Conservation (phyloP, 2,113 vertebrate genomes). For the Eudorcas thomsonii region DNA sequence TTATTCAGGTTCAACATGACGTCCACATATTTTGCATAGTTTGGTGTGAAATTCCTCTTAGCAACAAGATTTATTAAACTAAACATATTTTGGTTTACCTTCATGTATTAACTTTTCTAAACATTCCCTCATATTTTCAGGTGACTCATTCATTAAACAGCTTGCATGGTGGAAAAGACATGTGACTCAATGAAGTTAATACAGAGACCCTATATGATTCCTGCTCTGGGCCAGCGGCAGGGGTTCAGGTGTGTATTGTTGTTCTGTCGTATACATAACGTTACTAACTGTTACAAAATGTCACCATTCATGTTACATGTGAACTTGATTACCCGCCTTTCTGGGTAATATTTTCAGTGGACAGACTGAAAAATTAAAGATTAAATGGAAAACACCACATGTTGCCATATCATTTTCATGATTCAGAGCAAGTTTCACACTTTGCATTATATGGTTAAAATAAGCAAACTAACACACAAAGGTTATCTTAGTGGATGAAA, state of each 20-base stretch:
- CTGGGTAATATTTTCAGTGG: neutral
- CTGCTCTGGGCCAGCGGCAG: neutral
- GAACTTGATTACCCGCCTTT: neutral
- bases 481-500: neutral
- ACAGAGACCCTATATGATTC: neutral
- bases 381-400: neutral
- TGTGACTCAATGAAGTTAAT: neutral
- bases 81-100: neutral
- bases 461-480: neutral
- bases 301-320: neutral
- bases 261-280: neutral
- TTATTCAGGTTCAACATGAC: neutral
- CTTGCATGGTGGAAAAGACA: neutral
- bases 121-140: neutral
- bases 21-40: neutral
- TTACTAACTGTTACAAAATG: neutral
- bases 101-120: neutral
- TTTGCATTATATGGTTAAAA: neutral
- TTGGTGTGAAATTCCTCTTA: neutral
- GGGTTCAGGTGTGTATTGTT: accelerated
- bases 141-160: slow-evolving; percentile 13
- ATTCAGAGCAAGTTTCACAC: neutral
- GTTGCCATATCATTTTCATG: neutral
- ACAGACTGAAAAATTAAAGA: neutral
- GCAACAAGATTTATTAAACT: neutral